These are phyloP conservation scores for Chunga burmeisteri DNA, from an alignment of 2,113 vertebrate genomes.

Conservation along the genomic window DNA sequence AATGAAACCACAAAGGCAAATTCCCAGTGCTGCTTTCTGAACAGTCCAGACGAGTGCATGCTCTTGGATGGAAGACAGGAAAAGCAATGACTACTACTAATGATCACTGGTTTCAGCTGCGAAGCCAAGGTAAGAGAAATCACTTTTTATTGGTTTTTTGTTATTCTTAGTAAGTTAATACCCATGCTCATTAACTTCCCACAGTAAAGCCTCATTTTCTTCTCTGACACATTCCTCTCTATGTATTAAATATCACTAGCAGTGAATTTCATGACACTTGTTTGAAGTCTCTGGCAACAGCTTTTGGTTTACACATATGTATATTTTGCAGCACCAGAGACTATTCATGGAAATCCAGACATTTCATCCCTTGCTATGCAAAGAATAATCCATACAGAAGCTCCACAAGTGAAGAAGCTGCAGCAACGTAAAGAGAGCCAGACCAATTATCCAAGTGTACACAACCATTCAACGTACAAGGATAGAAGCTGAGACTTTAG, in stretches of 20 bases:
- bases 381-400: not conserved
- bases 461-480: not conserved
- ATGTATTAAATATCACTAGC: not conserved
- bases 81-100: not conserved
- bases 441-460: not conserved
- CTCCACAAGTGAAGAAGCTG: not conserved
- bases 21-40: not conserved
- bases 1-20: not conserved
- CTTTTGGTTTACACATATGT: slow-evolving; percentile 22
- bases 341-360: not conserved
- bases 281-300: slow-evolving; percentile 14
- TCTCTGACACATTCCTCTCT: not conserved
- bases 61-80: not conserved
- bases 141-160: not conserved
- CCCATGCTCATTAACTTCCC: not conserved
- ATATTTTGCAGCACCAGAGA: not conserved
- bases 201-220: not conserved
- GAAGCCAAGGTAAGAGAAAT: not conserved
- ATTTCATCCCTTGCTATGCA: not conserved
- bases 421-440: not conserved
- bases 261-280: not conserved
- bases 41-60: not conserved
- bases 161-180: not conserved
- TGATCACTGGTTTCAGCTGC: not conserved
- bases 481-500: not conserved